These are phyloP conservation scores for Meloidogyne hapla DNA, from an alignment of 1,140 invertebrate genomes.

Conservation along the genomic window DNA sequence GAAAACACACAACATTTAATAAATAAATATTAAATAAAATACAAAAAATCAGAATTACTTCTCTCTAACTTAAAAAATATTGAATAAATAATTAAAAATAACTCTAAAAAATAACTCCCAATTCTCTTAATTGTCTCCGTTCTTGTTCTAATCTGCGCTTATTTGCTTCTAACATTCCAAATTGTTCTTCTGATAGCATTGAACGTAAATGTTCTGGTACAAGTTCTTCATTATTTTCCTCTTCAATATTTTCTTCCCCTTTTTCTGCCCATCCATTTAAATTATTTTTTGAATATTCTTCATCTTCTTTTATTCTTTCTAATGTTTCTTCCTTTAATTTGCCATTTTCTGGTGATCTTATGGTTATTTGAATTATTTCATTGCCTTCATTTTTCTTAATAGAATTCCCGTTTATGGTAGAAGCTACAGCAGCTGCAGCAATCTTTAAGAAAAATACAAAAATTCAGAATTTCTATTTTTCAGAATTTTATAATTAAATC, in stretches of 20 bases:
- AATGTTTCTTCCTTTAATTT: neutral
- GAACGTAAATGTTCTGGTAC: slow-evolving; percentile 4
- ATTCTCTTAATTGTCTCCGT: slow-evolving; percentile 42
- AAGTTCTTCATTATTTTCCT: neutral
- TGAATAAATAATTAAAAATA: no score
- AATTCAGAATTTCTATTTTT: no score
- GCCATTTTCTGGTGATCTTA: neutral
- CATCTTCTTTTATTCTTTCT: neutral
- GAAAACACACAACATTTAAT: no score
- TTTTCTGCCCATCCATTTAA: neutral
- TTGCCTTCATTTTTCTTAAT: neutral
- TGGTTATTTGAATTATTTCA: neutral
- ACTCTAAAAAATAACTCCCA: slow-evolving; percentile 45
- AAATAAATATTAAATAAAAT: no score
- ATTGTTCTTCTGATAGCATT: slow-evolving; percentile 34
- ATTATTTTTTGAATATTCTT: neutral
- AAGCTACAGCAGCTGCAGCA: no score
- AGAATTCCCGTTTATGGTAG: neutral
- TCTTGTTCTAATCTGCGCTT: slow-evolving; percentile 40
- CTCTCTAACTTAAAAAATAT: no score
- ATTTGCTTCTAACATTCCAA: slow-evolving; percentile 42
- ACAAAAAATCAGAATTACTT: no score
- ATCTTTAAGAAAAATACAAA: no score
- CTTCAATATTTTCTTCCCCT: neutral
- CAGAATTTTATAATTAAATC: neutral